Conservation (phyloP, 1,140 invertebrate genomes). For the Panagrolaimus sp. region DNA sequence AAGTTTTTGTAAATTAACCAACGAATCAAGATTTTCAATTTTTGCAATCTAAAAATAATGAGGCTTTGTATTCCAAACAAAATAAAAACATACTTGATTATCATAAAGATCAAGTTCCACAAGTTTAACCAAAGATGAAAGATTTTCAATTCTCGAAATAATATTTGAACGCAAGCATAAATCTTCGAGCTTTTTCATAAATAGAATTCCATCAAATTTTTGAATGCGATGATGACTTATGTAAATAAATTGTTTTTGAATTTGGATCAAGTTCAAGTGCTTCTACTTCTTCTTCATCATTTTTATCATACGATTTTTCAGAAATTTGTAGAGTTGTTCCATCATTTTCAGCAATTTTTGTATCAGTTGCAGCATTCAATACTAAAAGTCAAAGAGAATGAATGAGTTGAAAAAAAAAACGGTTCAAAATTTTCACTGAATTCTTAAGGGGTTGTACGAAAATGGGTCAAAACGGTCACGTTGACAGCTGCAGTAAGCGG, state of each 20-base stretch:
- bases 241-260: conserved; percentile 34
- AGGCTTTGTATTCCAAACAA: conserved; percentile 10
- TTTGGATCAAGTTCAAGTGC: conserved; percentile 26
- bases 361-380: too few relatives aligned
- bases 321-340: too few relatives aligned
- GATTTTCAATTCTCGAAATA: conserved; percentile 46
- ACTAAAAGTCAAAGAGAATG: too few relatives aligned
- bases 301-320: too few relatives aligned
- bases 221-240: conserved; percentile 37
- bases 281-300: conserved; percentile 9
- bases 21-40: conserved; percentile 78
- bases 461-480: too few relatives aligned
- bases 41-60: conserved; percentile 61
- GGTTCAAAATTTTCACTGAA: too few relatives aligned
- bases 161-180: conserved; percentile 47
- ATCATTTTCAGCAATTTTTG: too few relatives aligned
- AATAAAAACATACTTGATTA: conserved; percentile 71
- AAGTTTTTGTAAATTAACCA: conserved; percentile 84
- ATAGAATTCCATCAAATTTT: conserved; percentile 45
- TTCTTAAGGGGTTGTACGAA: too few relatives aligned
- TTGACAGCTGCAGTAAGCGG: too few relatives aligned
- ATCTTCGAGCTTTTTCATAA: conserved; percentile 26
- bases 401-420: too few relatives aligned
- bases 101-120: conserved; percentile 88
- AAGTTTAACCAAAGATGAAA: conserved; percentile 63